Base-by-base conservation (phyloP, 2,113 vertebrate genomes). In the Campylorhamphus procurvoides region DNA sequence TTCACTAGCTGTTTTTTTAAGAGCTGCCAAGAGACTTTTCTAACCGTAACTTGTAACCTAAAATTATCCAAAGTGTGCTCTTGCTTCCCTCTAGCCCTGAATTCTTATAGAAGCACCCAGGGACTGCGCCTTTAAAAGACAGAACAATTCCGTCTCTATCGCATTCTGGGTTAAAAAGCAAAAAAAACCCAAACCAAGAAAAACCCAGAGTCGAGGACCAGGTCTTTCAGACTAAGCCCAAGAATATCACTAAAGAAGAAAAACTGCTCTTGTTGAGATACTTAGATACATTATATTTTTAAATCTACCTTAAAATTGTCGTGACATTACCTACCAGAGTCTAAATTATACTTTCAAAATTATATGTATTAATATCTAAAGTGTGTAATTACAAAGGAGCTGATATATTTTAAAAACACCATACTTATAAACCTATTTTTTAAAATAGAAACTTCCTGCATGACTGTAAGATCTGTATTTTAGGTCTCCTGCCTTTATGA, bases 341-440 rank as follows among this genome's bases (percentile, higher is more conserved):
- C 76, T 96, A 95, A 95, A 94, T 95, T 85, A 89, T 63, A 88
- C 80, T 83, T 95, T 29, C 59, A 42, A 89, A 95, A 96, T 96
- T 93, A 93, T 47, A 97, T 33, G 24, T 60, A 89, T 94, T 96
- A 96, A 94, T 96, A 92, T 56, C 40, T 84, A 4, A 62, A 93
- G 62, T 66, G 59, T 90, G 28, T 67, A 89, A 95, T 96, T 95
- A 90, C 62, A 89, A 95, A 80, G 53, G 18, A 95, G 69, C n/a
- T 24, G n/a, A 78, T 69, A n/a, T 50, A 78, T 86, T 92, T 95
- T 62, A 81, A 79, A 96, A 93, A 84, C 39, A 74, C 9, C 69
- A 69, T 58, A 74, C 47, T 91, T 84, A 44, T 4, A 89, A 89
- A 47, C 18, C 40, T 68, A 4, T 68, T 74, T 76, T 90, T 62